Percentiles rank a stretch among this genome's conserved stretches.
phyloP scores from a whole-genome alignment of 2,888 invertebrate species.

The Stenotaenia linearis region DNA sequence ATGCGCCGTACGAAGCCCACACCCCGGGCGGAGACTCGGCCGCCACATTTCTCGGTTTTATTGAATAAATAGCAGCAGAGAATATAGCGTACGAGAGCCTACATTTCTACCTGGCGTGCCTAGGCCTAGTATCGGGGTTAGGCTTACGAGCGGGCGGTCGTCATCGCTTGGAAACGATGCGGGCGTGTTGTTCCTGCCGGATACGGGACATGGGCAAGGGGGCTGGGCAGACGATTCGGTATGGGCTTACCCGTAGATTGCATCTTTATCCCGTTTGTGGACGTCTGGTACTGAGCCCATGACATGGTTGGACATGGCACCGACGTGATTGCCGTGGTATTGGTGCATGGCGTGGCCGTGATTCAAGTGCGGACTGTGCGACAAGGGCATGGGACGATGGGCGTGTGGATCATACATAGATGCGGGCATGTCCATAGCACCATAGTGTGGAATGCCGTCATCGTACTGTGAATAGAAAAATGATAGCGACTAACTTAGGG shows the following conservation, averaged over 20 bases:
- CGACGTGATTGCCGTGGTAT: conserved; percentile 75
- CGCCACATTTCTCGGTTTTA: neutral
- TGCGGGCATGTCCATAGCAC: conserved; percentile 62
- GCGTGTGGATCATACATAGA: conserved; percentile 70
- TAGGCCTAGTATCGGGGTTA: conserved; percentile 15
- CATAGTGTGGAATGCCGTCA: conserved; percentile 85
- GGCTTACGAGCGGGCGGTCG: conserved; percentile 8
- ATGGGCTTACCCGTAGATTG: conserved; percentile 88
- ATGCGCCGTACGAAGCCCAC: conserved; percentile 9
- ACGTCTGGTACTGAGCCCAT: conserved; percentile 70
- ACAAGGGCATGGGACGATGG: conserved; percentile 54
- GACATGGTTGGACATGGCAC: conserved; percentile 51
- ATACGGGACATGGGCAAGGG: neutral
- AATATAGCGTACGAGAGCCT: neutral
- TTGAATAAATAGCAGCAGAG: neutral
- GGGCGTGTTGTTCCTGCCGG: conserved; percentile 6
- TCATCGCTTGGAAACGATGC: neutral
- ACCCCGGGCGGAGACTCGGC: conserved; percentile 5
- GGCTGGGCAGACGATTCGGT: conserved; percentile 31
- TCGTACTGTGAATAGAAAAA: conserved; percentile 68
- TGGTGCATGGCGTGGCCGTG: conserved; percentile 56
- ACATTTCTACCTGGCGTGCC: neutral
- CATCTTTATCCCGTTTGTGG: conserved; percentile 96
- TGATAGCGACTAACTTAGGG: conserved; percentile 9
- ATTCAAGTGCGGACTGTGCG: conserved; percentile 69